Percentiles rank a stretch among this genome's conserved stretches.
Conservation (phyloP, 2,113 vertebrate genomes). For the Peromyscus leucopus region DNA sequence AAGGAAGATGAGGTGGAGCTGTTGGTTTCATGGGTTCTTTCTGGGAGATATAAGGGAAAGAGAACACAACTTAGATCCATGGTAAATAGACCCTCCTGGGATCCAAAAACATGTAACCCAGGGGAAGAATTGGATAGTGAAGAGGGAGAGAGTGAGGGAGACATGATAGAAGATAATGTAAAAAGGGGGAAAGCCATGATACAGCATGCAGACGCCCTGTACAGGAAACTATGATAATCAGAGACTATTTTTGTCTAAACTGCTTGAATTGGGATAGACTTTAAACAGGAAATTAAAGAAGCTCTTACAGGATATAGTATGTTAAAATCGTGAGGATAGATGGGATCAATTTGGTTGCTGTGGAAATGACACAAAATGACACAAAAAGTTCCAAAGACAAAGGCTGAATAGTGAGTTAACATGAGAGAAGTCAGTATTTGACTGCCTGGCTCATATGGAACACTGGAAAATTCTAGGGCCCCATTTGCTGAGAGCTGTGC, state of each 20-base stretch:
- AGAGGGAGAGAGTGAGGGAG: neutral
- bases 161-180: neutral
- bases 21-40: neutral
- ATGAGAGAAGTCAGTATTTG: neutral
- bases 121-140: neutral
- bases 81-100: neutral
- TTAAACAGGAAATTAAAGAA: neutral
- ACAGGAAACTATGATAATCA: neutral
- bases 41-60: neutral
- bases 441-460: neutral
- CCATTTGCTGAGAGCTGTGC: too few species aligned
- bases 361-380: neutral
- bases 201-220: neutral
- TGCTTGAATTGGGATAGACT: neutral
- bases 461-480: neutral
- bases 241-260: neutral
- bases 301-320: neutral
- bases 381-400: neutral
- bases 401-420: neutral
- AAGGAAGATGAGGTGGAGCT: neutral
- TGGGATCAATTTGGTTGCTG: too few species aligned
- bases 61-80: neutral
- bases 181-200: neutral
- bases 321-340: too few species aligned
- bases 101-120: neutral